phyloP scores from a whole-genome alignment of 2,113 vertebrate genomes.

The Epinephelus cyanopodus region DNA sequence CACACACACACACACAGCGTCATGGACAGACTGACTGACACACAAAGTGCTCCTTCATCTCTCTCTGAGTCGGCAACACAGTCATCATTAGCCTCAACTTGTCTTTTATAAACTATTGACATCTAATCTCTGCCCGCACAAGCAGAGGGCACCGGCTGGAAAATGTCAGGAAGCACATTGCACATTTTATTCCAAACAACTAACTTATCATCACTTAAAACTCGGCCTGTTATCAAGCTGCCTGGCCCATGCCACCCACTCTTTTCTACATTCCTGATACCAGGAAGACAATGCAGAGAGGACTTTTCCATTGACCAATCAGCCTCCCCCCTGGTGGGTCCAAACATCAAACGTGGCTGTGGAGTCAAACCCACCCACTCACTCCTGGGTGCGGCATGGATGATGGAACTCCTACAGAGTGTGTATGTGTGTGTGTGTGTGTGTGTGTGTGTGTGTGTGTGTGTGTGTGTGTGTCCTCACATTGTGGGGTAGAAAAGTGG shows the following conservation, averaged over 20 bases:
- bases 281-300: conserved; percentile 56
- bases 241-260: conserved; percentile 63
- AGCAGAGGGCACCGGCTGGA: conserved; percentile 40
- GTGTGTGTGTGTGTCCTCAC: conserved; percentile 35
- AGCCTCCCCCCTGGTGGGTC: conserved; percentile 44
- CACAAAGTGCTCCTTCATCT: not conserved
- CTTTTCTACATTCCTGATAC: conserved; percentile 55
- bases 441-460: conserved; percentile 12
- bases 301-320: conserved; percentile 71
- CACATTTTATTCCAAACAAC: conserved; percentile 56
- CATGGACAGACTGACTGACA: conserved; percentile 31
- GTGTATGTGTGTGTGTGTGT: conserved; percentile 14
- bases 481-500: conserved; percentile 51
- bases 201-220: conserved; percentile 50
- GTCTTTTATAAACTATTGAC: conserved; percentile 1
- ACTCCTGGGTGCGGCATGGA: conserved; percentile 68
- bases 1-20: not conserved
- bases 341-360: conserved; percentile 66
- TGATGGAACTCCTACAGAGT: conserved; percentile 39
- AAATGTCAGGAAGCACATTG: conserved; percentile 53
- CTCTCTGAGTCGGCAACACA: conserved; percentile 1
- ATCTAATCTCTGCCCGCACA: conserved; percentile 39
- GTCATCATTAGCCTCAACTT: conserved; percentile 13
- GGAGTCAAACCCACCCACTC: conserved; percentile 71
- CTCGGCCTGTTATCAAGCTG: conserved; percentile 60